These are phyloP conservation scores for Ylistrum balloti DNA, from an alignment of 1,140 invertebrate species.

Conservation along the genomic window DNA sequence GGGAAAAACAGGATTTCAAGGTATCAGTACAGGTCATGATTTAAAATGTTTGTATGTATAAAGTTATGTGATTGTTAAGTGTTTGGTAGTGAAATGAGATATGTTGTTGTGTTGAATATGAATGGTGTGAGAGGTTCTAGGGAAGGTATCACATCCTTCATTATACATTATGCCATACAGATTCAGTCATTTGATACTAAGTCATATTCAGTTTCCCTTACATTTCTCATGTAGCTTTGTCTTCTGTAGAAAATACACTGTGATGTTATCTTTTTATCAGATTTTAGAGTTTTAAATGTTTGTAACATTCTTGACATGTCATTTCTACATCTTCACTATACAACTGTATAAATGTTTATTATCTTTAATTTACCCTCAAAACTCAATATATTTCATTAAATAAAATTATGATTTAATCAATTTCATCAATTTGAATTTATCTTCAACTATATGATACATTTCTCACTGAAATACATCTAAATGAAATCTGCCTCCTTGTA, in stretches of 20 bases:
- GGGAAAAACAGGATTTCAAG: conserved; percentile 38
- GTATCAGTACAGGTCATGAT: background rate
- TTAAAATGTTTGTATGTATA: background rate
- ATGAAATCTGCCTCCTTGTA: conserved; percentile 58
- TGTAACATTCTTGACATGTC: too few relatives aligned
- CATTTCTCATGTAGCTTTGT: conserved; percentile 5
- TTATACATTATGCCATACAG: too few relatives aligned
- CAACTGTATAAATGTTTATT: background rate
- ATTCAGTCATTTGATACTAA: background rate
- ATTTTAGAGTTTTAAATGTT: too few relatives aligned
- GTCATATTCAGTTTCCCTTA: background rate
- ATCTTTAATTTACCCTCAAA: background rate
- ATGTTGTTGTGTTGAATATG: too few relatives aligned
- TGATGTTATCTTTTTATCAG: background rate
- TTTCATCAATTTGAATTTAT: background rate
- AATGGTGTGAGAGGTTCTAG: background rate
- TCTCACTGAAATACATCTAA: background rate
- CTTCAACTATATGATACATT: too few relatives aligned
- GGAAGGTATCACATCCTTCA: too few relatives aligned
- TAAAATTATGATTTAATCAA: background rate
- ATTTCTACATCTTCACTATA: background rate
- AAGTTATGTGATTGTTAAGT: background rate
- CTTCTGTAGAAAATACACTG: background rate
- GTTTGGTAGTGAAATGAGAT: too few relatives aligned
- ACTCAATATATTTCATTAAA: background rate